A percentile compares a stretch with the other conserved stretches of the same genome.
Conservation (phyloP, 1,140 invertebrate species). For the Trichonephila inaurata region DNA sequence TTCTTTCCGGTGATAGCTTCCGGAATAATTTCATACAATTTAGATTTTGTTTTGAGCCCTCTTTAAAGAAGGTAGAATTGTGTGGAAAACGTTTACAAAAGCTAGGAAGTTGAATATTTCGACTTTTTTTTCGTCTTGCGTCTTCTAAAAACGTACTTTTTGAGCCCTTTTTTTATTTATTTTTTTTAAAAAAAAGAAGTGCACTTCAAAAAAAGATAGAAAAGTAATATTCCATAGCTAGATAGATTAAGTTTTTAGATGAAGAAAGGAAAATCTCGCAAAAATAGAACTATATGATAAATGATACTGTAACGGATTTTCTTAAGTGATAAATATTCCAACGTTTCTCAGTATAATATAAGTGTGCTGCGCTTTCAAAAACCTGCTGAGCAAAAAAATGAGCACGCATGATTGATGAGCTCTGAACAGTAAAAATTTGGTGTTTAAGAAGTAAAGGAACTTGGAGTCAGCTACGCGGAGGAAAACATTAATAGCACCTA, state of each 20-base stretch:
- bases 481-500: not conserved
- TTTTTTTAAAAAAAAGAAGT: not conserved
- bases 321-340: conserved; percentile 17
- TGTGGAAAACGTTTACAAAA: not conserved
- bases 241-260: not conserved
- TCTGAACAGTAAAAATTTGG: not conserved
- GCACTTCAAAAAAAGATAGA: not conserved
- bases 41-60: conserved; percentile 21
- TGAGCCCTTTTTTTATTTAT: not conserved
- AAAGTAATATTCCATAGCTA: not conserved
- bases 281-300: conserved; percentile 2
- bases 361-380: not conserved
- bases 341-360: not conserved
- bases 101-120: not conserved
- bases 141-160: not conserved
- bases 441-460: not conserved
- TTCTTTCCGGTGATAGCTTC: not conserved
- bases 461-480: not conserved
- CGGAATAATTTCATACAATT: conserved; percentile 35
- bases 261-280: not conserved
- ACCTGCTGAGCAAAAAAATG: conserved; percentile 1
- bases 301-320: conserved; percentile 22
- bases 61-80: not conserved
- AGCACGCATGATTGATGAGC: not conserved
- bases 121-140: not conserved